Conservation (phyloP, 2,888 invertebrate species). For the Eudemis profundana region DNA sequence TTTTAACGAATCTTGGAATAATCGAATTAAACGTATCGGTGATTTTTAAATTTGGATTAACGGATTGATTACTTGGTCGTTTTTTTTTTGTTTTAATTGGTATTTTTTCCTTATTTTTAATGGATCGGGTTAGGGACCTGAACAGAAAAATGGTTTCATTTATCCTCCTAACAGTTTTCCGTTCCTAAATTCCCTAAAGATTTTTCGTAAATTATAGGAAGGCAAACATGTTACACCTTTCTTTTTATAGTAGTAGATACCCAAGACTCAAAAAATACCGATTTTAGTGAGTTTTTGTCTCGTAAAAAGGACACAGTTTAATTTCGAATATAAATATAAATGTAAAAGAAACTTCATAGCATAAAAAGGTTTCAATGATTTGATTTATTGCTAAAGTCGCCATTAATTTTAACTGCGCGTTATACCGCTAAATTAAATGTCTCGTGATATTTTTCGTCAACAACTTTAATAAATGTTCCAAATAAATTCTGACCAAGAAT, state of each 20-base stretch:
- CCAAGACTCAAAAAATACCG: no score
- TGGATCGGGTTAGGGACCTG: neutral
- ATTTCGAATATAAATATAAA: no score
- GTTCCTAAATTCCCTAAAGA: no score
- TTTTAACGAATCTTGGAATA: slow-evolving; percentile 34
- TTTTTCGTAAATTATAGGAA: no score
- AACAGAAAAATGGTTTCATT: neutral
- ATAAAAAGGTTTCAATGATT: neutral
- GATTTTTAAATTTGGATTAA: slow-evolving; percentile 36
- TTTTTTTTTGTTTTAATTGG: slow-evolving; percentile 24
- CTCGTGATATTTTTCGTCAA: neutral
- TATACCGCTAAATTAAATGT: neutral
- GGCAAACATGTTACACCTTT: no score
- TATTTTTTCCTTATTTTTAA: slow-evolving; percentile 9
- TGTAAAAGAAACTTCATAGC: no score
- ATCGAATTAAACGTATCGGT: slow-evolving; percentile 39
- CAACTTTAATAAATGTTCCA: slow-evolving; percentile 8
- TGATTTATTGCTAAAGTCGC: neutral
- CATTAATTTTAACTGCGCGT: neutral
- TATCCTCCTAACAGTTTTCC: no score
- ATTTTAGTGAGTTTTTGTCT: no score
- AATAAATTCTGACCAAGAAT: slow-evolving; percentile 15
- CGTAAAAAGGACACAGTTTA: no score
- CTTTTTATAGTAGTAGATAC: no score
- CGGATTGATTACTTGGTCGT: slow-evolving; percentile 40